Base-by-base conservation (phyloP, 2,113 vertebrate species). In the Macaca mulatta region DNA sequence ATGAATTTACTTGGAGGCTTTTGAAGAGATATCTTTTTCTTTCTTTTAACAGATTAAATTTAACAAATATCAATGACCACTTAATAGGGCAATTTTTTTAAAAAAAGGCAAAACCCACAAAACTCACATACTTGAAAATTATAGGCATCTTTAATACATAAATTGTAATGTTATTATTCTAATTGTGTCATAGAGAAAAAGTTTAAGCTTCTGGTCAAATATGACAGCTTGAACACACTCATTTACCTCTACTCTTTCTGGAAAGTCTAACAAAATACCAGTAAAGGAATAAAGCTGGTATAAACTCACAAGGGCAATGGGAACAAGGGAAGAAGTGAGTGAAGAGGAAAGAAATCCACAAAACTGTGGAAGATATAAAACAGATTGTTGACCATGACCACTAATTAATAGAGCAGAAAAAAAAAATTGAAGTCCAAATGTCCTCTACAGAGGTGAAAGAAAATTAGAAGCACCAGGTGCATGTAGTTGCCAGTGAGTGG, bases 41-140 rank as follows among this genome's bases (percentile, higher is more conserved):
- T 61, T 93, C 25, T 82, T 59, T 57, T 57, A 95, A 61, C 14
- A 90, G 52, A 12, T 22, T 80, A 95, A 94, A 78, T 88, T 84
- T 77, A 74, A 8, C 27, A 57, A 81, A 72, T 81, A 88, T 75
- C 74, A 74, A n/a, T 80, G 40, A 80, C 11, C 0, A 50, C 13
- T 9, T 88, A 67, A 83, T 38, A 79, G 14, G 14, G 13, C 4
- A 64, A 17, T 43, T 89, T 74, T 94, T 27, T 86, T 10, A 59
- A 74, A 70, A 57, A 72, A 78, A 10, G 43, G 27, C 25, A 78
- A 78, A 78, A 78, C 3, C 32, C 38, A 95, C 27, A 77, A 91
- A 72, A 32, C 1, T 2, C 67, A 74, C 96, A 43, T 93, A 45
- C 11, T 64, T 96, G 32, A 96, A 86, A 96, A 78, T 59, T 81